These are phyloP conservation scores for Brachyptera risi DNA, from an alignment of 2,888 invertebrate species.

Conservation along the genomic window DNA sequence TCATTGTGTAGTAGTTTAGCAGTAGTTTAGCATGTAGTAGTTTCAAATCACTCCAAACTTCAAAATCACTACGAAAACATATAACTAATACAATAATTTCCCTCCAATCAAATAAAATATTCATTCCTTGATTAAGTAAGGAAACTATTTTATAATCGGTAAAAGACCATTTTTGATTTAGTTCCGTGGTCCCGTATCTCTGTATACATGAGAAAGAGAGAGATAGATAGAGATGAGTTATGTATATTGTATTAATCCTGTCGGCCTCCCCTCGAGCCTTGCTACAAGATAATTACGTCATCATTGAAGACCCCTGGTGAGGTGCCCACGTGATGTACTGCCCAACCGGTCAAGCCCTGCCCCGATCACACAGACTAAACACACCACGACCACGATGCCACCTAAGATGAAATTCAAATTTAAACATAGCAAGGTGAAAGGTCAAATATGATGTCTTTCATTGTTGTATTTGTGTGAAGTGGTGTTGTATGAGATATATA, in stretches of 20 bases:
- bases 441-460: background rate
- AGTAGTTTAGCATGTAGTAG: too few species aligned
- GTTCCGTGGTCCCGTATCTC: too few species aligned
- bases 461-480: background rate
- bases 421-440: background rate
- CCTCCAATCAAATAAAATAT: too few species aligned
- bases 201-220: background rate
- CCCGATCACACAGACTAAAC: constrained; percentile 9
- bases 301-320: constrained; percentile 20
- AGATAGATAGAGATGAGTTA: constrained; percentile 16
- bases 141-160: too few species aligned
- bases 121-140: too few species aligned
- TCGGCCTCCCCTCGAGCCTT: too few species aligned
- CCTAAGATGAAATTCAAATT: constrained; percentile 15
- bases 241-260: constrained; percentile 23
- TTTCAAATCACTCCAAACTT: too few species aligned
- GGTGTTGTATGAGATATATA: too few species aligned
- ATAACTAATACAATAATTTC: too few species aligned
- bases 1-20: too few species aligned
- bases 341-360: background rate
- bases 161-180: too few species aligned
- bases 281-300: constrained; percentile 28
- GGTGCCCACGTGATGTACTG: constrained; percentile 8
- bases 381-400: background rate
- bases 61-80: too few species aligned